A percentile compares a stretch with the other conserved stretches of the same genome.
Evolutionary conservation across 2,113 vertebrate genomes (phyloP).

Genomic region (Zosterops lateralis): DNA sequence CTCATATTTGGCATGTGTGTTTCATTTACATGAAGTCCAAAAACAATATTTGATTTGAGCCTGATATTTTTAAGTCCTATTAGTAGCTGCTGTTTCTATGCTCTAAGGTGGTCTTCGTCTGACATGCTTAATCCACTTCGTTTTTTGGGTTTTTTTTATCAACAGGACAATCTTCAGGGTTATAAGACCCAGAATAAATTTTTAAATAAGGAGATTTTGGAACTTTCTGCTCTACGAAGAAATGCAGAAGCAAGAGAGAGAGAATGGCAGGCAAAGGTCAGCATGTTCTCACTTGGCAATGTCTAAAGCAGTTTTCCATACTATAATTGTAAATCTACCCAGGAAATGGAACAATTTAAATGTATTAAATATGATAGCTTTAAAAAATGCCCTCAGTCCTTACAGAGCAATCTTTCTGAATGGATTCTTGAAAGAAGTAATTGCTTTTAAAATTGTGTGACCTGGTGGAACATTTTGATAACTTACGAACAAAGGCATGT

Average conservation of each 20-base stretch:
- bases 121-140: neutral
- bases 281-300: neutral
- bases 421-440: neutral
- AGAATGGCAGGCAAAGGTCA: slow-evolving; percentile 89
- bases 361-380: neutral
- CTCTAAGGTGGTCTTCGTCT: neutral
- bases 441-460: neutral
- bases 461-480: neutral
- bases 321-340: neutral
- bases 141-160: neutral
- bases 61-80: neutral
- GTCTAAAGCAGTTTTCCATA: neutral
- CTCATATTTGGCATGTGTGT: fast-evolving
- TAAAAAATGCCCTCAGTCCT: neutral
- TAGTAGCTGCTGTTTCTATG: neutral
- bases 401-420: neutral
- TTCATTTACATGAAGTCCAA: neutral
- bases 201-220: slow-evolving; percentile 97
- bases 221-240: slow-evolving; percentile 89
- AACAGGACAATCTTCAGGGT: slow-evolving; percentile 91
- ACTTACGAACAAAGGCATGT: neutral
- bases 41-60: neutral
- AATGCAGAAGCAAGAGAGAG: slow-evolving; percentile 88
- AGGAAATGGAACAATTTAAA: neutral
- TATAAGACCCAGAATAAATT: slow-evolving; percentile 98